Base-by-base conservation (phyloP, 2,888 invertebrate species). In the Phlogophora meticulosa region DNA sequence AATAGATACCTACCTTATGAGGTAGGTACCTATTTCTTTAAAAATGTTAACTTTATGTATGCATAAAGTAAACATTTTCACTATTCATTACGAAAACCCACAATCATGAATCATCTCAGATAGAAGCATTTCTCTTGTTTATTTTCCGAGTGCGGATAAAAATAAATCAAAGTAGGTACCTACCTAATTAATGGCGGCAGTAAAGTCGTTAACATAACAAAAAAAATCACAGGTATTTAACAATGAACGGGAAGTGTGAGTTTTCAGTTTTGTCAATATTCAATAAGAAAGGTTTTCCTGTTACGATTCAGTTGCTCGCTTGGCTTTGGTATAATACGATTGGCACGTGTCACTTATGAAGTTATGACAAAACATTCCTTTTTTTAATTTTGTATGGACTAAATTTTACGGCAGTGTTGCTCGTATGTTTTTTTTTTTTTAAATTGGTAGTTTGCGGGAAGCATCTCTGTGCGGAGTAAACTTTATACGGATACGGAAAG, bases 261-360 rank as follows among this genome's bases (percentile, higher is more conserved):
- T 62, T 55, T 65, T 45, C 53, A 66, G 49, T 52, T 72, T 68
- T 62, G 57, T 74, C 74, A 74, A 76, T 67, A 73, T 53, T 63
- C 59, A 43, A 61, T 58, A 59, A 58, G 43, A 22, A 45, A 40
- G 46, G 58, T 48, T 71, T 68, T 71, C 68, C 71, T 66, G 71
- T 55, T 46, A 64, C 58, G 15, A 45, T 61, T 55, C 53, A 60
- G 55, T 58, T 28, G 28, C 28, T 46, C 20, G 48, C 13, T n/a
- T n/a, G n/a, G n/a, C n/a, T 42, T 45, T 56, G 32, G 48, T 45
- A 49, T 51, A 36, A 53, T n/a, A 34, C 52, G 49, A 59, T 77
- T 73, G 77, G 51, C 73, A 69, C 22, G 38, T 28, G 40, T 67
- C 28, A 28, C 46, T 22, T 7, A 52, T 20, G 46, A 34, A n/a